Percentiles rank a stretch among this genome's conserved stretches.
phyloP scores from a whole-genome alignment of 2,888 invertebrate genomes.

The Horisme vitalbata region DNA sequence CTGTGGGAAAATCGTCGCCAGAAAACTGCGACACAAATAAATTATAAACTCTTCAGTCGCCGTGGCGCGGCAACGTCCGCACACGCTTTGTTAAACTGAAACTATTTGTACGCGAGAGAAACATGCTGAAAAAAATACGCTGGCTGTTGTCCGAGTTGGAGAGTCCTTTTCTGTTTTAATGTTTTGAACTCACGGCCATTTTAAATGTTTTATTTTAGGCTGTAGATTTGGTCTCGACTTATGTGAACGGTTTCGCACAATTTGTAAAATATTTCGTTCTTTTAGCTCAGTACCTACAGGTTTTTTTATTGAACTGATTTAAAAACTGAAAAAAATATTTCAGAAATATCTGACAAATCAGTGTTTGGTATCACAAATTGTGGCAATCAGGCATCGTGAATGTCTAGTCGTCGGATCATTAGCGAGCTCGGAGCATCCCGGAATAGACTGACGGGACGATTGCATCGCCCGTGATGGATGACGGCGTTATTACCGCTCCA shows the following conservation, averaged over 20 bases:
- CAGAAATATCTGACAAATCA: constrained; percentile 36
- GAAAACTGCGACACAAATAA: constrained; percentile 81
- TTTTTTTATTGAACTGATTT: no score
- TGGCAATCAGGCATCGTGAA: constrained; percentile 65
- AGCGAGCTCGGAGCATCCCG: constrained; percentile 78
- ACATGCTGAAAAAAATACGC: constrained; percentile 29
- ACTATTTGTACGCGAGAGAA: constrained; percentile 40
- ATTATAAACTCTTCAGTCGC: constrained; percentile 75
- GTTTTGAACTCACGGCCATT: constrained; percentile 15
- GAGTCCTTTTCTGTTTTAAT: constrained; percentile 19
- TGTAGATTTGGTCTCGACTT: constrained; percentile 2
- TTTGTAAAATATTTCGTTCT: no score
- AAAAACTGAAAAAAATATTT: no score
- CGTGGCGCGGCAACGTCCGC: constrained; percentile 47
- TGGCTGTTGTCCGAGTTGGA: constrained; percentile 9
- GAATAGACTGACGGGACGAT: constrained; percentile 80
- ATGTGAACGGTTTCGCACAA: background rate
- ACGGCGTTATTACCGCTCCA: constrained; percentile 68
- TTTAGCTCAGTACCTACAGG: no score
- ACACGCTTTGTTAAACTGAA: constrained; percentile 60
- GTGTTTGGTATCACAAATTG: constrained; percentile 57
- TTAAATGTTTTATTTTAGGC: constrained; percentile 11
- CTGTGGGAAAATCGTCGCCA: constrained; percentile 83
- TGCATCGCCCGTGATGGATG: constrained; percentile 77
- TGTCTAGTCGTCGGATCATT: constrained; percentile 67